Evolutionary conservation across 2,113 vertebrate genomes (phyloP).

Genomic region (Sclerurus mexicanus): DNA sequence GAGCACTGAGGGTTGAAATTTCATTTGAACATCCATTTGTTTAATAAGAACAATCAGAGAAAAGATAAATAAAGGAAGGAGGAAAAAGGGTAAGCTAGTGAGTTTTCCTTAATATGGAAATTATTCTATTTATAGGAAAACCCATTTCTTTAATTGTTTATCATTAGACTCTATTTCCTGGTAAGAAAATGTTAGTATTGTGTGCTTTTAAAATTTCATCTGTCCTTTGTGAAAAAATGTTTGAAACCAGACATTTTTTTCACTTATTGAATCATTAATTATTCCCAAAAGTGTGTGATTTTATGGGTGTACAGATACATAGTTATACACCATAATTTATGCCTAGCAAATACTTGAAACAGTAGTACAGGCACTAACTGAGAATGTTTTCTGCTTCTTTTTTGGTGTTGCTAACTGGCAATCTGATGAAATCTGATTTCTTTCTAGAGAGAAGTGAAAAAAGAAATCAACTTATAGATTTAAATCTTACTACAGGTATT

Average conservation of each 20-base stretch:
- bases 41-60: background rate
- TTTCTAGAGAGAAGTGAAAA: background rate
- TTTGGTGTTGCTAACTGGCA: background rate
- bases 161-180: background rate
- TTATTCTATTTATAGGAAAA: background rate
- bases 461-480: background rate
- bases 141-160: rapidly evolving
- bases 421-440: background rate
- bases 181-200: background rate
- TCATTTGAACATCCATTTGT: background rate
- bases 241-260: background rate
- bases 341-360: background rate
- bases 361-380: background rate
- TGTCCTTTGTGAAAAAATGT: background rate
- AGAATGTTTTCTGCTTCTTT: background rate
- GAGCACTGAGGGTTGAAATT: background rate
- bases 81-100: background rate
- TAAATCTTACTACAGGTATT: background rate
- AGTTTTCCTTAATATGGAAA: background rate
- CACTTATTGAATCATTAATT: background rate
- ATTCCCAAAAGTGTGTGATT: background rate
- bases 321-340: background rate
- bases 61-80: background rate
- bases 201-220: background rate
- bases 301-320: background rate